phyloP scores from a whole-genome alignment of 2,113 vertebrate genomes.

The Trogon surrucura region DNA sequence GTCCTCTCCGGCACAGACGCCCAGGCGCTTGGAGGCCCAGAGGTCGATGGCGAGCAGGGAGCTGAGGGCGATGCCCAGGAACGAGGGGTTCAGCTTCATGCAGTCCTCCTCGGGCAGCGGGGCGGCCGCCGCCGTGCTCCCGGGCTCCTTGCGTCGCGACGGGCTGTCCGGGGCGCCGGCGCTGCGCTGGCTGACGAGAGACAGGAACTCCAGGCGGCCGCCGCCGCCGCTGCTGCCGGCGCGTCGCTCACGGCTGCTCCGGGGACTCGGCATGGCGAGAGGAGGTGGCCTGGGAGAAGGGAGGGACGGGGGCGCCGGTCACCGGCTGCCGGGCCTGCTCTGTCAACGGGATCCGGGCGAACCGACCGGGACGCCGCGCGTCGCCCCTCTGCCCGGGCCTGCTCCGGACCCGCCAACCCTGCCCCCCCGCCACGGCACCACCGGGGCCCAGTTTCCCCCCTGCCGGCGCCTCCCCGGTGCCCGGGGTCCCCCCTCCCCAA shows the following conservation, averaged over 20 bases:
- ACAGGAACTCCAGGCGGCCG: slow-evolving; percentile 86
- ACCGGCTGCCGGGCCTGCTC: neutral
- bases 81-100: slow-evolving; percentile 91
- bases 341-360: neutral
- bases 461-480: neutral
- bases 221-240: slow-evolving; percentile 44
- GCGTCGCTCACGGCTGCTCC: slow-evolving; percentile 66
- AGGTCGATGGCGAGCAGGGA: slow-evolving; percentile 94
- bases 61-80: slow-evolving; percentile 89
- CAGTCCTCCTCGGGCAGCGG: slow-evolving; percentile 87
- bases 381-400: neutral
- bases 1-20: slow-evolving; percentile 91
- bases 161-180: slow-evolving; percentile 85
- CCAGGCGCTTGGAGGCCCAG: slow-evolving; percentile 93
- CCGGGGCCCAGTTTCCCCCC: no score
- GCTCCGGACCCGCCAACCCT: no score
- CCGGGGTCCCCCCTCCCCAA: neutral
- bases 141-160: slow-evolving; percentile 81
- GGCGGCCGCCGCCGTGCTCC: slow-evolving; percentile 39
- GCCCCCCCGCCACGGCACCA: neutral
- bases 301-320: neutral
- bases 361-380: neutral
- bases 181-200: slow-evolving; percentile 75
- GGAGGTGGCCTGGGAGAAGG: neutral
- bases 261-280: slow-evolving; percentile 71